These are phyloP conservation scores for Nibea coibor DNA, from an alignment of 2,113 vertebrate species.

Conservation along the genomic window DNA sequence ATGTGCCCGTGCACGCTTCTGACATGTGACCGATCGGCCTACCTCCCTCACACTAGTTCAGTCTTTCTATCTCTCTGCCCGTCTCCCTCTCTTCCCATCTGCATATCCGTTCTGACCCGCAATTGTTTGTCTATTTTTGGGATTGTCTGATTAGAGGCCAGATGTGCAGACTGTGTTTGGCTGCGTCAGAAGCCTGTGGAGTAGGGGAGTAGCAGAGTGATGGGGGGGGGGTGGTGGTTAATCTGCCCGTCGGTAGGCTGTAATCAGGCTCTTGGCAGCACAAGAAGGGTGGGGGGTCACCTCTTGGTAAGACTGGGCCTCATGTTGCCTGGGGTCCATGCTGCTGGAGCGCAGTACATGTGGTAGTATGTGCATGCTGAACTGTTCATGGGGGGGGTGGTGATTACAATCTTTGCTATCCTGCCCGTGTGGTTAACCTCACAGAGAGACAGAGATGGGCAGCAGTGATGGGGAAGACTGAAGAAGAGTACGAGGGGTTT, in stretches of 20 bases:
- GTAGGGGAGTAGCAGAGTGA: constrained; percentile 35
- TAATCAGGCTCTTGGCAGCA: constrained; percentile 69
- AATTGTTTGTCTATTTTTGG: constrained; percentile 78
- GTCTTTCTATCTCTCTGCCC: constrained; percentile 12
- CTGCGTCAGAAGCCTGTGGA: constrained; percentile 49
- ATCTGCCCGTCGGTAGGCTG: constrained; percentile 66
- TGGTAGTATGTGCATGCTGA: constrained; percentile 16
- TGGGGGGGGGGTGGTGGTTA: constrained; percentile 54
- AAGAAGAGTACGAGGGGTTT: constrained; percentile 2
- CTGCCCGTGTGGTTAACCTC: constrained; percentile 62
- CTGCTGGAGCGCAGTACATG: constrained; percentile 41
- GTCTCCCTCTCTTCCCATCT: constrained; percentile 51
- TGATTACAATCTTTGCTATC: constrained; percentile 67
- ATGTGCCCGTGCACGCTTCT: constrained; percentile 16
- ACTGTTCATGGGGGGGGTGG: constrained; percentile 39
- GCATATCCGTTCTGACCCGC: constrained; percentile 63
- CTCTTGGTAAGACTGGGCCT: constrained; percentile 26
- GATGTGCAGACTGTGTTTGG: constrained; percentile 76
- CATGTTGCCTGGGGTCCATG: constrained; percentile 30
- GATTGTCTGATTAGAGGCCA: constrained; percentile 77
- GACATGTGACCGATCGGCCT: constrained; percentile 48
- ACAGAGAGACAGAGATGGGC: constrained; percentile 23
- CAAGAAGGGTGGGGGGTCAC: constrained; percentile 1
- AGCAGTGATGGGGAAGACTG: not conserved
- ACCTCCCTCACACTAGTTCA: constrained; percentile 16